A percentile compares a stretch with the other conserved stretches of the same genome.
Conservation (phyloP, 2,888 invertebrate genomes). For the Harpalus rubripes region DNA sequence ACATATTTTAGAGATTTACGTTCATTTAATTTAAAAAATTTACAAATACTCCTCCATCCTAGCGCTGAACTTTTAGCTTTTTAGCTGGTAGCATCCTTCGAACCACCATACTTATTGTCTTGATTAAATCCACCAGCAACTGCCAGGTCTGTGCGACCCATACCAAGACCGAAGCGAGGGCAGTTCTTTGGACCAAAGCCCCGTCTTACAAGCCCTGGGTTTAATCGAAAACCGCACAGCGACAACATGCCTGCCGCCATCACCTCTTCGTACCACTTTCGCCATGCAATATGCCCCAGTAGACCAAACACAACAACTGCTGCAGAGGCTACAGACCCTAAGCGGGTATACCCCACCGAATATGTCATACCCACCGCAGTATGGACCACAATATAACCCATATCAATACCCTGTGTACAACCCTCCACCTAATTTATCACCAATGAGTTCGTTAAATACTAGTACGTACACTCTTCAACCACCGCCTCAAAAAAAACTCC, state of each 20-base stretch:
- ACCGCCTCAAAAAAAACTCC: conserved; percentile 75
- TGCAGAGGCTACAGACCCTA: conserved; percentile 79
- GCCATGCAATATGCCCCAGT: conserved; percentile 72
- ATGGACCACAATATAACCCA: conserved; percentile 41
- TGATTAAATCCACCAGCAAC: conserved; percentile 53
- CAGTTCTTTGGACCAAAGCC: conserved; percentile 72
- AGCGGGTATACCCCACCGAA: conserved; percentile 76
- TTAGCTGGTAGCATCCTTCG: too few species aligned
- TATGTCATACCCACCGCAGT: conserved; percentile 21
- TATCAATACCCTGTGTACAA: conserved; percentile 64
- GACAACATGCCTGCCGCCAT: conserved; percentile 74
- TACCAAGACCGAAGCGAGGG: conserved; percentile 71
- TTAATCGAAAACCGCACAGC: conserved; percentile 75
- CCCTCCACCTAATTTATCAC: conserved; percentile 18
- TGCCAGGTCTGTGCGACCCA: conserved; percentile 66
- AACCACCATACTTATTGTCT: not conserved
- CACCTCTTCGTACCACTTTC: conserved; percentile 74
- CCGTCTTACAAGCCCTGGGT: conserved; percentile 73
- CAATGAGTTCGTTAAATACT: conserved; percentile 56
- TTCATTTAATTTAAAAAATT: not conserved
- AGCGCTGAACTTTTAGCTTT: conserved; percentile 1
- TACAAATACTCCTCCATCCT: not conserved
- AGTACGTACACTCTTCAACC: conserved; percentile 73
- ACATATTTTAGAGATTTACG: too few species aligned
- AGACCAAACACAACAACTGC: conserved; percentile 77